Evolutionary conservation across 2,797 vertebrate species (phyloP).

Genomic region (Alca torda): DNA sequence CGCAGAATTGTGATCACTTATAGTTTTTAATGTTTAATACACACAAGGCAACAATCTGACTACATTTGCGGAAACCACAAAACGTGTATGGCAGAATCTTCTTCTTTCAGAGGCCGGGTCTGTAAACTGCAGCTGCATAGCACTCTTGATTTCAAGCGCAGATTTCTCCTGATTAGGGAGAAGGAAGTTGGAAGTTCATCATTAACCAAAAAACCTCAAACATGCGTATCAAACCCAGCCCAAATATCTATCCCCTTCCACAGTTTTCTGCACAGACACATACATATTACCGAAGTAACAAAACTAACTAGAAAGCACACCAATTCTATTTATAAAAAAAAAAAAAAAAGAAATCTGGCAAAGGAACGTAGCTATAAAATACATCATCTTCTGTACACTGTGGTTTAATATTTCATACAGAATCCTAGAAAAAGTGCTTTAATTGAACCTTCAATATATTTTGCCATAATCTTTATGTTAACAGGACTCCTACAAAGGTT

Average conservation of each 20-base stretch:
- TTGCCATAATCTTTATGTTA: conserved; percentile 71
- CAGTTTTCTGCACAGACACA: neutral
- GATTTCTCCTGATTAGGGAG: conserved; percentile 61
- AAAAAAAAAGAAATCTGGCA: neutral
- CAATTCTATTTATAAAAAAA: neutral
- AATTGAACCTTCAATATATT: conserved; percentile 68
- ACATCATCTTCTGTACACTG: conserved; percentile 2
- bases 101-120: neutral
- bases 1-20: neutral
- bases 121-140: conserved; percentile 32
- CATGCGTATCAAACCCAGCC: neutral
- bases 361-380: conserved; percentile 7
- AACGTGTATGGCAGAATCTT: neutral
- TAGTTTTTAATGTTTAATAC: neutral
- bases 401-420: conserved; percentile 62
- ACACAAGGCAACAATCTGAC: neutral
- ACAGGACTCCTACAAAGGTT: conserved; percentile 76
- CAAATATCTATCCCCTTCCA: neutral
- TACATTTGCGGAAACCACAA: neutral
- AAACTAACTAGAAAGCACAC: conserved; percentile 1
- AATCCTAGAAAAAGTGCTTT: conserved; percentile 56
- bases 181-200: conserved; percentile 46
- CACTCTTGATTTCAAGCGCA: conserved; percentile 46
- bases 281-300: neutral
- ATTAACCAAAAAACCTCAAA: conserved; percentile 41